Base-by-base conservation (phyloP, 2,113 vertebrate species). In the Semnornis frantzii region DNA sequence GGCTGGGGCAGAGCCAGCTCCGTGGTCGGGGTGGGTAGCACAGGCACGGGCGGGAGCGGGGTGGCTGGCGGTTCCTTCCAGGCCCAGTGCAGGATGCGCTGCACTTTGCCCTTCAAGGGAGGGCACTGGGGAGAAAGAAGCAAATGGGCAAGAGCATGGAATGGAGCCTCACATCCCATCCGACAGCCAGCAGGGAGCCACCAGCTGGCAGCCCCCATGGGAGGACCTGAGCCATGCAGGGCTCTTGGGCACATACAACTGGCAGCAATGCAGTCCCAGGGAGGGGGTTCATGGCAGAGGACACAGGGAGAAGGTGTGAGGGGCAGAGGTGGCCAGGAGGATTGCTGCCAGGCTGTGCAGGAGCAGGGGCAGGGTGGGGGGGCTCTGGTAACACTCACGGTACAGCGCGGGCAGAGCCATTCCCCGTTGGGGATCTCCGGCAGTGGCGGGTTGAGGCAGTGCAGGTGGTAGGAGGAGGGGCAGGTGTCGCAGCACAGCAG, bases 331-430 rank as follows among this genome's bases (percentile, higher is more conserved):
- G 3, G 25, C 25, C 8, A 7, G 9, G 3, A 52, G 58, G 37
- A 18, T 64, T 8, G 3, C 44, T 57, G 55, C 24, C 14, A 2
- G 73, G 50, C 7, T 20, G 6, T 62, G 46, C 2, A 6, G 79
- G 81, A 23, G 12, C 15, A 24, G 42, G 52, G 65, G 12, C 2
- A 5, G 55, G 31, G 31, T 2, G 10, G 69, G 65, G 65, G 83
- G 95, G 93, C 9, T 59, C 76, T 59, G 70, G 89, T 19, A 94
- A 97, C 93, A 97, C 98, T 99, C 97, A 99, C 99, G 97, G 99
- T 99, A 97, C 99, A 99, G 85, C 99, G 99, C 16, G 99, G 99
- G 97, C 99, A 99, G 93, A 99, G 96, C 99, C 99, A 99, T 98
- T 99, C 99, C 79, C 99, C 99, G 12, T 99, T 99, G 90, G 99